phyloP scores from a whole-genome alignment of 2,113 vertebrate genomes.

The Catagonus wagneri region DNA sequence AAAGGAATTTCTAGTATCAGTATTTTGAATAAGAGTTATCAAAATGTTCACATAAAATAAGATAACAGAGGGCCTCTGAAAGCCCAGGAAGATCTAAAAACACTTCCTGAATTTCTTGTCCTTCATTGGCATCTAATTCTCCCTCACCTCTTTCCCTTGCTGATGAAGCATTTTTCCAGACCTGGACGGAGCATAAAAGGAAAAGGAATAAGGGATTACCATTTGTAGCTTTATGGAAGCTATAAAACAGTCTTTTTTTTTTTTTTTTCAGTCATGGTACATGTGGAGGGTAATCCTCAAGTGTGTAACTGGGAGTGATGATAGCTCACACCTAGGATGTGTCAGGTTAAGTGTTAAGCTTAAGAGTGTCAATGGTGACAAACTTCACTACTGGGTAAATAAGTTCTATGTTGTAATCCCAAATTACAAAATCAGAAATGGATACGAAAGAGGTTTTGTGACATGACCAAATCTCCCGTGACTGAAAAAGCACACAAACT shows the following conservation, averaged over 20 bases:
- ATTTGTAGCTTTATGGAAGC: not conserved
- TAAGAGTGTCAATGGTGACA: not conserved
- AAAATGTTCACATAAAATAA: not conserved
- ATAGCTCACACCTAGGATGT: not conserved
- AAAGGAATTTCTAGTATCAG: not conserved
- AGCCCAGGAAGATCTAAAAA: not conserved
- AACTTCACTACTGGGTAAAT: not conserved
- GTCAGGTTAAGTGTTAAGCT: not conserved
- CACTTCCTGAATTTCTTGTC: not conserved
- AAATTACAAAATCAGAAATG: not conserved
- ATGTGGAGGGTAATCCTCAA: too few relatives aligned
- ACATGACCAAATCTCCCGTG: not conserved
- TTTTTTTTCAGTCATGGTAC: not conserved
- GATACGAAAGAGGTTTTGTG: not conserved
- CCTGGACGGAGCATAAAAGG: not conserved
- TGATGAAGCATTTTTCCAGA: not conserved
- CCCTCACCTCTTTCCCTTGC: not conserved
- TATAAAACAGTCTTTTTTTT: not conserved
- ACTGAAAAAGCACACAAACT: not conserved
- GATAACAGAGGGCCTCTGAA: not conserved
- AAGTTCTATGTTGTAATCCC: not conserved
- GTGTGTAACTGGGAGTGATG: too few relatives aligned
- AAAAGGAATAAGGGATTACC: not conserved
- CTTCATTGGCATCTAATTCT: not conserved
- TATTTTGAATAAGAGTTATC: slow-evolving; percentile 22